Evolutionary conservation across 2,113 vertebrate genomes (phyloP), one percentile per base, ranked within the genome.

Genomic region (Myrmophylax atrothorax): DNA sequence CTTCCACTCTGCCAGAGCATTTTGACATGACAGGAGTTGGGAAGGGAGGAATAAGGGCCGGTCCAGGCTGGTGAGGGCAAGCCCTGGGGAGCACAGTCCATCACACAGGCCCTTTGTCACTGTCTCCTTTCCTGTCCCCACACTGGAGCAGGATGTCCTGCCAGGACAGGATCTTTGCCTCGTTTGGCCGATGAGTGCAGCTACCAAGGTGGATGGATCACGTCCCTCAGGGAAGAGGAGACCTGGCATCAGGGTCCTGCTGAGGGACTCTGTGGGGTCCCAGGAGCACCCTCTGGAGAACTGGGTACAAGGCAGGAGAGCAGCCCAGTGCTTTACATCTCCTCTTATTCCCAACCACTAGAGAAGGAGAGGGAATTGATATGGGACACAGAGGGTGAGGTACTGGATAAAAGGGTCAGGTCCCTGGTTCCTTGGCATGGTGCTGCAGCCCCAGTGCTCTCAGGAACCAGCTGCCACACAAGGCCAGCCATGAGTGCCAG

Each of bases 241-340:
- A 28, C 2, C 12, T 60, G 18, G 33, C 22, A 26, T 62, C 18
- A 42, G 50, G 22, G 20, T 83, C 31, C 49, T 53, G 14, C 76
- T 35, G 58, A 50, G 35, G 55, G 50, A 35, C 28, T n/a, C 9
- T 0, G 0, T 17, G 35, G 29, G 16, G 14, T 63, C 28, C 60
- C 33, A 47, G 46, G 53, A 78, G 35, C 3, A 3, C 9, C 0
- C 0, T 1, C 9, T 1, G 25, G 40, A 78, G 58, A 15, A 10
- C 40, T 14, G 18, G 50, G 35, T 58, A 37, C 52, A 26, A 60
- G 70, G 25, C 55, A 90, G 64, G 31, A 70, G 47, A 81, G 16
- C 28, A 69, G 72, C 10, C 0, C 29, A 31, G 42, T 26, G 35
- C 28, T 53, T 58, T 37, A 16, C 3, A 0, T 20, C 47, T 81